These are phyloP conservation scores for Tetranychus truncatus DNA, from an alignment of 2,888 invertebrate genomes.

Conservation along the genomic window DNA sequence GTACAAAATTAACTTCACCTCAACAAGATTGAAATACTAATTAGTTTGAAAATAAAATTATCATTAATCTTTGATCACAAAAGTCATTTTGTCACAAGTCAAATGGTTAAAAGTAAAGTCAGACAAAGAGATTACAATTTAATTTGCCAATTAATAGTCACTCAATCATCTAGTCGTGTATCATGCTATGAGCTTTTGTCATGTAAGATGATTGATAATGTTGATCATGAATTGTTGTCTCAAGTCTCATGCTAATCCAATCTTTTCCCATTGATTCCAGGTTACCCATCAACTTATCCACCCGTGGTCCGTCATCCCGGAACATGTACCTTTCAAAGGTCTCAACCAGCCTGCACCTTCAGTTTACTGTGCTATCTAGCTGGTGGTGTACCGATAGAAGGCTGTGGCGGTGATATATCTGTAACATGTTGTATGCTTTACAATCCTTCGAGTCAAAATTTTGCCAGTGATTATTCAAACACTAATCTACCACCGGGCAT, in stretches of 20 bases:
- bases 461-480: neutral
- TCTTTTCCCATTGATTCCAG: neutral
- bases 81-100: too few relatives aligned
- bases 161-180: too few relatives aligned
- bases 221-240: neutral
- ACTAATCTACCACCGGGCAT: neutral
- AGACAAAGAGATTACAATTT: too few relatives aligned
- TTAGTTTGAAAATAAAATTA: too few relatives aligned
- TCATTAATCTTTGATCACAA: too few relatives aligned
- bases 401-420: slow-evolving; percentile 33
- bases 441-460: neutral
- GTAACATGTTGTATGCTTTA: slow-evolving; percentile 46
- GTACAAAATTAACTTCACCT: too few relatives aligned
- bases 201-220: too few relatives aligned
- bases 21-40: too few relatives aligned
- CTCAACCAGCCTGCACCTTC: slow-evolving; percentile 43
- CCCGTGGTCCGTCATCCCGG: slow-evolving; percentile 20
- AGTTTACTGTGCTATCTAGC: slow-evolving; percentile 58
- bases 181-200: too few relatives aligned
- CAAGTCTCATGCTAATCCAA: too few relatives aligned
- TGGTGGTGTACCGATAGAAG: slow-evolving; percentile 48
- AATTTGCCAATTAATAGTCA: too few relatives aligned
- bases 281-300: neutral
- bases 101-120: too few relatives aligned
- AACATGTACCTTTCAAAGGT: slow-evolving; percentile 22